phyloP scores from a whole-genome alignment of 1,140 invertebrate genomes.

The Drosophila obscura region DNA sequence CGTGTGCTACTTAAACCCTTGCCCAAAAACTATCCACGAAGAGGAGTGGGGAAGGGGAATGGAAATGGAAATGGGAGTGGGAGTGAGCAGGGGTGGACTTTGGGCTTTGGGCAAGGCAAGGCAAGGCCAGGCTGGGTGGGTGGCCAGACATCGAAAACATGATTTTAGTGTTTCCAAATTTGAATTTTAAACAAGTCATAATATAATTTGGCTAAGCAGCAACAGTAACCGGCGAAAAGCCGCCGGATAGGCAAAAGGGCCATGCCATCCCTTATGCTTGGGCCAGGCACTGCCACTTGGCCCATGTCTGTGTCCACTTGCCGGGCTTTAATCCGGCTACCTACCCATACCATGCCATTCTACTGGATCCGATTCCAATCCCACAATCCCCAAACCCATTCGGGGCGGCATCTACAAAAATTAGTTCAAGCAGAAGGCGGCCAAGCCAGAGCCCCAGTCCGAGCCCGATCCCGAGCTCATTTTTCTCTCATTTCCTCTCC shows the following conservation, averaged over 20 bases:
- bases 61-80: not conserved
- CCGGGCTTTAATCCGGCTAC: conserved; percentile 69
- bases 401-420: conserved; percentile 47
- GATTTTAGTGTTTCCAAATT: conserved; percentile 83
- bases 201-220: conserved; percentile 80
- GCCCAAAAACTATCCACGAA: conserved; percentile 54
- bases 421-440: conserved; percentile 54
- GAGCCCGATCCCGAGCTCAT: conserved; percentile 50
- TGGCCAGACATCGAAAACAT: conserved; percentile 77
- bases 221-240: conserved; percentile 21
- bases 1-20: conserved; percentile 72
- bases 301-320: conserved; percentile 64
- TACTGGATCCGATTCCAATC: not conserved
- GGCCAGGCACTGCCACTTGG: conserved; percentile 6
- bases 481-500: conserved; percentile 35
- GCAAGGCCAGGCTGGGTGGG: not conserved
- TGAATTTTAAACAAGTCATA: conserved; percentile 83
- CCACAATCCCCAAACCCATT: conserved; percentile 19
- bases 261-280: not conserved
- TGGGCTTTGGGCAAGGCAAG: not conserved
- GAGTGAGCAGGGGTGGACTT: not conserved
- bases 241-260: not conserved
- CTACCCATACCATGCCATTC: conserved; percentile 2
- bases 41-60: not conserved
- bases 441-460: conserved; percentile 21